Conservation (phyloP, 1,140 invertebrate species). For the Leptestheria dahalacensis region DNA sequence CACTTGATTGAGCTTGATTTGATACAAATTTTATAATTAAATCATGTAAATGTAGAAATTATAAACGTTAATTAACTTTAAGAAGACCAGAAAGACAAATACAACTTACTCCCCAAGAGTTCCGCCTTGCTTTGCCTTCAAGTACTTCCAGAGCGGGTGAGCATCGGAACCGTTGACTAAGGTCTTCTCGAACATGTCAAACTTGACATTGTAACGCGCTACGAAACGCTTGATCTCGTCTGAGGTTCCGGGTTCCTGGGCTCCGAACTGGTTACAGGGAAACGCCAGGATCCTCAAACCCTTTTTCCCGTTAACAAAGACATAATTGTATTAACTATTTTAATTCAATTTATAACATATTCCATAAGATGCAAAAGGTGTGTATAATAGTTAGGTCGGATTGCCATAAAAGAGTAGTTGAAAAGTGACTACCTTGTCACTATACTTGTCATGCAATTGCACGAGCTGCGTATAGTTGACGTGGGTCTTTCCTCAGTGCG, state of each 20-base stretch:
- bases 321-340: background rate
- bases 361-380: background rate
- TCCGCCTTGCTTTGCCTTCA: slow-evolving; percentile 63
- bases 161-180: slow-evolving; percentile 76
- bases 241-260: slow-evolving; percentile 54
- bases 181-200: slow-evolving; percentile 64
- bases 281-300: slow-evolving; percentile 68
- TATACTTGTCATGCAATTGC: slow-evolving; percentile 52
- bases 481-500: slow-evolving; percentile 64
- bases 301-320: slow-evolving; percentile 18
- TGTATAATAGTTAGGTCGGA: background rate
- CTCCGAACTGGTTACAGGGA: slow-evolving; percentile 84
- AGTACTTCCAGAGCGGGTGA: slow-evolving; percentile 69
- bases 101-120: slow-evolving; percentile 39
- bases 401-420: background rate
- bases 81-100: background rate
- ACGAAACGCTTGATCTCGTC: slow-evolving; percentile 58
- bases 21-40: background rate
- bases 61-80: background rate
- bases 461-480: slow-evolving; percentile 58
- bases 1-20: slow-evolving; percentile 62
- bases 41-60: background rate
- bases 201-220: slow-evolving; percentile 44
- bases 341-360: background rate
- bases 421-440: slow-evolving; percentile 24